Evolutionary conservation across 2,888 invertebrate species (phyloP).

Genomic region (Sthenelais limicola): DNA sequence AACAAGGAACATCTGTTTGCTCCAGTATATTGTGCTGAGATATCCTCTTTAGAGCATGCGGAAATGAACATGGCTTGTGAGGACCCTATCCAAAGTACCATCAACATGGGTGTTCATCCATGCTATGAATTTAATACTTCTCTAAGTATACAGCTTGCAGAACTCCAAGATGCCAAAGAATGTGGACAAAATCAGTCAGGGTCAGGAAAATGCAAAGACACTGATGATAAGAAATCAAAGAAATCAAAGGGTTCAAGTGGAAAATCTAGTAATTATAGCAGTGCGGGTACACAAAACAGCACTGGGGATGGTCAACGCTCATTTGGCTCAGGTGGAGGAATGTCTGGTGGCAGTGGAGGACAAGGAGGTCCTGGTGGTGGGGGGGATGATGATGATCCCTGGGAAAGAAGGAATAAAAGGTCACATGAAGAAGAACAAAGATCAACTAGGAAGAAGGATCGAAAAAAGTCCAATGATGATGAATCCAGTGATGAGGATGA

Average conservation of each 20-base stretch:
- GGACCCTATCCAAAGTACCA: no score
- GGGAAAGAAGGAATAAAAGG: slow-evolving; percentile 17
- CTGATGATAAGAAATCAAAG: slow-evolving; percentile 4
- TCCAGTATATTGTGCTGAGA: no score
- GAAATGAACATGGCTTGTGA: no score
- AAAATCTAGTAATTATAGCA: no score
- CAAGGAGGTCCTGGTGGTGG: slow-evolving; percentile 8
- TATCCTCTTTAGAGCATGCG: no score
- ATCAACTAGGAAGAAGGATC: background rate
- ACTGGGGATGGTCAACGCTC: background rate
- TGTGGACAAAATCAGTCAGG: slow-evolving; percentile 24
- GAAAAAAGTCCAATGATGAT: slow-evolving; percentile 5
- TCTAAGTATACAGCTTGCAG: no score
- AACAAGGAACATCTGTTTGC: no score
- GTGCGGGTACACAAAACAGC: background rate
- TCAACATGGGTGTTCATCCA: no score
- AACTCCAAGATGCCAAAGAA: no score
- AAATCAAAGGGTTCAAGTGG: background rate
- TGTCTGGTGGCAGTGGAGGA: background rate
- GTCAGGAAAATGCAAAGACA: no score
- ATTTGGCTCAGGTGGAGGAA: background rate
- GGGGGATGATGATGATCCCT: slow-evolving; percentile 31
- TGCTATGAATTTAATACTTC: no score
- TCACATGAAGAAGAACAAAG: slow-evolving; percentile 14
- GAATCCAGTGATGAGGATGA: slow-evolving; percentile 23